phyloP scores from a whole-genome alignment of 2,113 vertebrate species.

The Rhombomys opimus region DNA sequence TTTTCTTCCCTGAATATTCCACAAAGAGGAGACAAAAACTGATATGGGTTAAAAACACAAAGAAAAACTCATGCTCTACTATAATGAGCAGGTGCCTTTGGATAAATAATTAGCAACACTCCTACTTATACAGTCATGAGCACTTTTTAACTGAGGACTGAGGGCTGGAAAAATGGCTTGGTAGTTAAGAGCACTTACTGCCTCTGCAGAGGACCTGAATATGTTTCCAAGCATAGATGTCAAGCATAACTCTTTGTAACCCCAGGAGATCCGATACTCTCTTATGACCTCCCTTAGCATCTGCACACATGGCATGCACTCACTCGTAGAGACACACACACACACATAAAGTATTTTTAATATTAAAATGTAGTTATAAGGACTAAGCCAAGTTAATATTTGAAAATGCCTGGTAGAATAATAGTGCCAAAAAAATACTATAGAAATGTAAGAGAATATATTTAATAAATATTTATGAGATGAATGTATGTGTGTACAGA shows the following conservation, averaged over 20 bases:
- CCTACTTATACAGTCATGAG: neutral
- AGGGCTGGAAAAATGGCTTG: neutral
- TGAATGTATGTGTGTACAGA: neutral
- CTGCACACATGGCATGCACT: neutral
- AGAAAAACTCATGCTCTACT: neutral
- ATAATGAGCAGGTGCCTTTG: neutral
- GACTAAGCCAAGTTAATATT: conserved; percentile 45
- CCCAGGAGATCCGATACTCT: neutral
- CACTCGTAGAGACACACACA: neutral
- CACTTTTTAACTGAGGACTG: neutral
- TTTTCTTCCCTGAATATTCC: neutral
- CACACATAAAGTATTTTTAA: neutral
- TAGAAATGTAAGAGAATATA: conserved; percentile 12
- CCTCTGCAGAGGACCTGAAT: neutral
- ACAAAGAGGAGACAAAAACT: neutral
- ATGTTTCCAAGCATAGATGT: neutral
- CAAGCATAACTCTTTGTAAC: neutral
- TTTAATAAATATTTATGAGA: conserved; percentile 23
- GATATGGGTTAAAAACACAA: neutral
- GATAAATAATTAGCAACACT: conserved; percentile 1
- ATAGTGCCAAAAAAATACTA: neutral
- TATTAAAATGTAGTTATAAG: neutral
- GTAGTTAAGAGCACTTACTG: neutral
- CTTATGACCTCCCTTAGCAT: neutral
- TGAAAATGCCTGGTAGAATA: conserved; percentile 46